Conservation (phyloP, 1,140 invertebrate species). For the Formica selysi region DNA sequence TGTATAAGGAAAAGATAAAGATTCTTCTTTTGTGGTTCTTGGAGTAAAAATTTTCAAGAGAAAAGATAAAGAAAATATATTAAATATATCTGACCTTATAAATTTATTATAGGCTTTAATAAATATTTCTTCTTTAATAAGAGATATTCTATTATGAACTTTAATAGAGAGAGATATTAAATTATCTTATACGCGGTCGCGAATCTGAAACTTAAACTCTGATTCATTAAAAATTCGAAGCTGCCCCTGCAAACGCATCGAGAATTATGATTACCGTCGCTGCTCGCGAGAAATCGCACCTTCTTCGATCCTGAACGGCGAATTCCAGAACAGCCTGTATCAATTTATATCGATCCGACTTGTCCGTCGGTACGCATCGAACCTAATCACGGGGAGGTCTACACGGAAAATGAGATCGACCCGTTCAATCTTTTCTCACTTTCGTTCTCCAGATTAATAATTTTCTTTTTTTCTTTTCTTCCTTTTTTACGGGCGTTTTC, state of each 20-base stretch:
- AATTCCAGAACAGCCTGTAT: conserved; percentile 58
- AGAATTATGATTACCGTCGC: conserved; percentile 9
- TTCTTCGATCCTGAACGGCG: conserved; percentile 53
- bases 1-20: not conserved
- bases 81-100: not conserved
- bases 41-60: not conserved
- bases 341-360: conserved; percentile 29
- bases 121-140: too few species aligned
- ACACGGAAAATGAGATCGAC: conserved; percentile 4
- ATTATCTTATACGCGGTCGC: not conserved
- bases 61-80: not conserved
- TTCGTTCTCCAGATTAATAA: not conserved
- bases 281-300: conserved; percentile 42
- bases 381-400: conserved; percentile 15
- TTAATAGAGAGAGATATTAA: not conserved
- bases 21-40: too few species aligned
- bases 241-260: not conserved
- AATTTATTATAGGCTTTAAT: too few species aligned
- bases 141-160: too few species aligned
- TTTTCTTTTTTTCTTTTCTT: not conserved
- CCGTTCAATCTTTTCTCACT: not conserved
- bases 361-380: conserved; percentile 44
- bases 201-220: not conserved
- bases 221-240: not conserved
- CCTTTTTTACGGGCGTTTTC: not conserved